A percentile compares a stretch with the other conserved stretches of the same genome.
phyloP scores from a whole-genome alignment of 2,797 vertebrate genomes.

The Lepus townsendii region DNA sequence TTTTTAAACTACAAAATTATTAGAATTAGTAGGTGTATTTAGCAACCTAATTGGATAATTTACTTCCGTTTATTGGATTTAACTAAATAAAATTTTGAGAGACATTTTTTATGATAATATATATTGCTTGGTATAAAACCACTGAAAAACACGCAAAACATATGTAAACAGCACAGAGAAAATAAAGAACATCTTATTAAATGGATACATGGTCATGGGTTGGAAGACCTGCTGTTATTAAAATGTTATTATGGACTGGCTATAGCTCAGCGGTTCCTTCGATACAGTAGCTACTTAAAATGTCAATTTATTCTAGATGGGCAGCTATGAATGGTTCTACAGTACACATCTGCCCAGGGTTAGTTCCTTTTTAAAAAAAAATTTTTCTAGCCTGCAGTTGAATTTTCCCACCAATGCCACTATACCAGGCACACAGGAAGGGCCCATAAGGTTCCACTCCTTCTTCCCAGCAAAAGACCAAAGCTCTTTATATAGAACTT shows the following conservation, averaged over 20 bases:
- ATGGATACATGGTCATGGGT: neutral
- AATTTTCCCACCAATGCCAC: neutral
- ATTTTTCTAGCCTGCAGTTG: neutral
- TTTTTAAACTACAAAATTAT: neutral
- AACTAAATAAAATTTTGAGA: constrained; percentile 17
- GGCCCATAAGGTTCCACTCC: neutral
- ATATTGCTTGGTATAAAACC: neutral
- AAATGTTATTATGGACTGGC: no score
- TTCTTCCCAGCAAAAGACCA: neutral
- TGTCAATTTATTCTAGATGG: neutral
- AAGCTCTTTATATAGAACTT: neutral
- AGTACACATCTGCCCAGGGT: neutral
- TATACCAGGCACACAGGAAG: neutral
- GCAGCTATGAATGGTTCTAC: neutral
- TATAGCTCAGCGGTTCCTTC: no score
- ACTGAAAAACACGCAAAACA: neutral
- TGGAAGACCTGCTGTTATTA: neutral
- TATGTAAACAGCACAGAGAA: neutral
- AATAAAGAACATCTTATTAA: neutral
- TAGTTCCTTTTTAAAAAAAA: neutral
- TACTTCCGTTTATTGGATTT: neutral
- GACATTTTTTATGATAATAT: neutral
- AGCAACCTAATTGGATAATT: neutral
- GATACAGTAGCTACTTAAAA: neutral
- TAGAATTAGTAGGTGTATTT: neutral